A percentile compares a stretch with the other conserved stretches of the same genome.
phyloP scores from a whole-genome alignment of 2,888 invertebrate genomes.

The Rhagonycha lutea region DNA sequence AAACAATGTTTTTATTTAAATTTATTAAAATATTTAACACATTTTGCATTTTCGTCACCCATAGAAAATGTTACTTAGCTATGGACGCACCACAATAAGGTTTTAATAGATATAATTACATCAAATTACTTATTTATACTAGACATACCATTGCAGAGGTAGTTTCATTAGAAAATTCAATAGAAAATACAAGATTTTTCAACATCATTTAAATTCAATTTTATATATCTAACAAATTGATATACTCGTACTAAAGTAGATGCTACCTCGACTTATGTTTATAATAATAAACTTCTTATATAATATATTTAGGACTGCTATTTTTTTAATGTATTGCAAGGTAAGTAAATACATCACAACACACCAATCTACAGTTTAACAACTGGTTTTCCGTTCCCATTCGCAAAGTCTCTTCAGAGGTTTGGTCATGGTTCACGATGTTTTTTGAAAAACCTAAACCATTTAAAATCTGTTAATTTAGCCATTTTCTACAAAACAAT shows the following conservation, averaged over 20 bases:
- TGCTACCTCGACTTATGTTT: background rate
- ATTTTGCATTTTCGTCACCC: background rate
- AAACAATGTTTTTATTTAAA: background rate
- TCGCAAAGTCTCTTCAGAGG: too few relatives aligned
- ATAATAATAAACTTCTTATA: conserved; percentile 3
- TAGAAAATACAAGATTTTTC: background rate
- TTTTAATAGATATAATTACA: background rate
- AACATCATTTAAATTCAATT: background rate
- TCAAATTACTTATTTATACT: background rate
- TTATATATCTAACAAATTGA: background rate
- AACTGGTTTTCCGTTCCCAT: too few relatives aligned
- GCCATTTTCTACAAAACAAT: background rate
- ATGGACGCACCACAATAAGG: background rate
- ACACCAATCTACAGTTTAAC: too few relatives aligned
- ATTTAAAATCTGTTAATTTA: background rate
- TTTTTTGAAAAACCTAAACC: too few relatives aligned
- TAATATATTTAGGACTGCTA: too few relatives aligned
- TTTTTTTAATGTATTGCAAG: too few relatives aligned
- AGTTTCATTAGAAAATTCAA: background rate
- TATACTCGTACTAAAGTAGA: background rate
- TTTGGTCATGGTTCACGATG: too few relatives aligned
- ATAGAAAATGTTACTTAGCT: background rate
- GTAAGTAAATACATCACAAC: too few relatives aligned
- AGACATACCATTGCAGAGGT: background rate
- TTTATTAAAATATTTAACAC: background rate